These are phyloP conservation scores for Falcaria lacertinaria DNA, from an alignment of 2,888 invertebrate species.

Conservation along the genomic window DNA sequence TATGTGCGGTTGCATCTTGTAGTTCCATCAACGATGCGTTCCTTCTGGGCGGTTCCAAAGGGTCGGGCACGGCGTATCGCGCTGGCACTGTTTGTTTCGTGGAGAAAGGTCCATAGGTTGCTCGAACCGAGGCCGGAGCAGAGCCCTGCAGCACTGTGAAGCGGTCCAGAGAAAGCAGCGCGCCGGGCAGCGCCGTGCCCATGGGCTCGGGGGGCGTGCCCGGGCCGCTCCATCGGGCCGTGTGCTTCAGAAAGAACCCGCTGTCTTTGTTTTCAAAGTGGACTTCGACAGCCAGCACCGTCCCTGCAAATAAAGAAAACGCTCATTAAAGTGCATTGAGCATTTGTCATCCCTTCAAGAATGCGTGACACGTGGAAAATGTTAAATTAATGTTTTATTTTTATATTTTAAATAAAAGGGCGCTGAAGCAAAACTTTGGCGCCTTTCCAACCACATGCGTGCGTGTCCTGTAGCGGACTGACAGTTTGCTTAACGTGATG, in stretches of 20 bases:
- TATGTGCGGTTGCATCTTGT: slow-evolving; percentile 84
- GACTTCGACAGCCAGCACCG: slow-evolving; percentile 87
- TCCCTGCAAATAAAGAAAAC: slow-evolving; percentile 79
- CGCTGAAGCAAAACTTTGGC: slow-evolving; percentile 57
- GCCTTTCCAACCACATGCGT: slow-evolving; percentile 52
- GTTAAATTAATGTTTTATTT: slow-evolving; percentile 59
- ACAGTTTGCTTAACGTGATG: slow-evolving; percentile 36
- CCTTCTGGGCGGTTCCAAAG: slow-evolving; percentile 82
- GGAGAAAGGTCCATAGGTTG: slow-evolving; percentile 96
- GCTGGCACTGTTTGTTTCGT: slow-evolving; percentile 97
- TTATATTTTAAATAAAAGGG: slow-evolving; percentile 56
- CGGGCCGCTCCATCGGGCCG: slow-evolving; percentile 84
- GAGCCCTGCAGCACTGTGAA: slow-evolving; percentile 96
- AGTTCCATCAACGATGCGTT: slow-evolving; percentile 79
- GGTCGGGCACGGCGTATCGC: slow-evolving; percentile 92
- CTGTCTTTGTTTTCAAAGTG: slow-evolving; percentile 95
- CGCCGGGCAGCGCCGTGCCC: slow-evolving; percentile 79
- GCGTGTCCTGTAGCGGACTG: slow-evolving; percentile 44
- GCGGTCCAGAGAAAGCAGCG: slow-evolving; percentile 89
- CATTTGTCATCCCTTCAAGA: slow-evolving; percentile 26
- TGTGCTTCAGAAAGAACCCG: slow-evolving; percentile 93
- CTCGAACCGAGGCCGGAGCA: slow-evolving; percentile 93
- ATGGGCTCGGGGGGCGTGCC: slow-evolving; percentile 69
- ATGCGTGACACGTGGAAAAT: slow-evolving; percentile 50
- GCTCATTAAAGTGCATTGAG: slow-evolving; percentile 34